Evolutionary conservation across 2,888 invertebrate genomes (phyloP).

Genomic region (Ceriagrion tenellum): DNA sequence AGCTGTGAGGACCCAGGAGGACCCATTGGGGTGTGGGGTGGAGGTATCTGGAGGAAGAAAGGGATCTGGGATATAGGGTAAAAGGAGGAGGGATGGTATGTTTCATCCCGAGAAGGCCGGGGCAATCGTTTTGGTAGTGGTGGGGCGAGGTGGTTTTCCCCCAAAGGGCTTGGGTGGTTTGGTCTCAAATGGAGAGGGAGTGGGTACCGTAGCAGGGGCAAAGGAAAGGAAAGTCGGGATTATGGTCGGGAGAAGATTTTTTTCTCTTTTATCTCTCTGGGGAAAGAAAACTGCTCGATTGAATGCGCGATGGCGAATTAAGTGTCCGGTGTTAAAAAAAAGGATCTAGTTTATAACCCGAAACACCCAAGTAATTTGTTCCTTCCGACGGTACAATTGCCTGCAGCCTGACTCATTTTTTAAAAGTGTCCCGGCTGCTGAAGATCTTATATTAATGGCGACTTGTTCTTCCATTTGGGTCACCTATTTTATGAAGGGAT

Average conservation of each 20-base stretch:
- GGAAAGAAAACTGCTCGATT: constrained; percentile 11
- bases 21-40: background rate
- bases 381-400: background rate
- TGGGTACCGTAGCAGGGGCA: background rate
- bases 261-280: background rate
- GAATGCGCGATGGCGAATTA: background rate
- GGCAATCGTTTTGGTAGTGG: background rate
- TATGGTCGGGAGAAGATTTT: background rate
- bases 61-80: background rate
- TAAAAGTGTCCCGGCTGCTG: background rate
- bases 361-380: background rate
- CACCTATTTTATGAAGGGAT: too few relatives aligned
- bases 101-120: background rate
- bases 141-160: constrained; percentile 1
- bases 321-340: background rate
- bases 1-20: background rate
- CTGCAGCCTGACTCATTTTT: background rate
- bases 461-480: too few relatives aligned
- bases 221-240: background rate
- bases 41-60: background rate
- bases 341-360: background rate
- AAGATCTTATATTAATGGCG: background rate
- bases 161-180: background rate
- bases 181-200: constrained; percentile 14
- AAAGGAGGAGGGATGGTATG: background rate